phyloP scores from a whole-genome alignment of 1,140 invertebrate species.

The Pteromalus puparum region DNA sequence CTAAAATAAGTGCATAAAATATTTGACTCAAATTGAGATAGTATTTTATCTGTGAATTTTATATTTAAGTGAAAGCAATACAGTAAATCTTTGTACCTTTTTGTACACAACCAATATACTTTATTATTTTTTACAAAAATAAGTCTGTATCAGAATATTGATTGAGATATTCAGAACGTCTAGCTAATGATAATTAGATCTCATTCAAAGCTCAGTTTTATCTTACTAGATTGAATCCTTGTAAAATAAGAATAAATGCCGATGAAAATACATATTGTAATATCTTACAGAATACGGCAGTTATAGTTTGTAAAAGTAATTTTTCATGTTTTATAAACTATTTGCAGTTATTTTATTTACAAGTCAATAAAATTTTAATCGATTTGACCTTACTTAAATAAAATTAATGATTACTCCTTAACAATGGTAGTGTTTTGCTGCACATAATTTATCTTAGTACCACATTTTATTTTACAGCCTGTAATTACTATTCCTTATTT shows the following conservation, averaged over 20 bases:
- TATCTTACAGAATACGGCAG: conserved; percentile 21
- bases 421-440: conserved; percentile 21
- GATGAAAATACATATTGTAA: conserved; percentile 4
- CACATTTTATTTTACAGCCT: conserved; percentile 37
- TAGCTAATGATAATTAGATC: not conserved
- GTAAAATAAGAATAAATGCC: not conserved
- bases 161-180: not conserved
- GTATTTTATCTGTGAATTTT: not conserved
- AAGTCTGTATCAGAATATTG: not conserved
- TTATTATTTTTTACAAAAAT: conserved; percentile 25
- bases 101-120: conserved; percentile 12
- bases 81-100: not conserved
- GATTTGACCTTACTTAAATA: conserved; percentile 21
- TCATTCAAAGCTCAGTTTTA: not conserved
- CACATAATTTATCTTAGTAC: conserved; percentile 10
- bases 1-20: not conserved
- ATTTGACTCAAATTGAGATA: not conserved
- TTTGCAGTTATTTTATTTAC: conserved; percentile 58
- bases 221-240: not conserved
- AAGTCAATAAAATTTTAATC: conserved; percentile 45
- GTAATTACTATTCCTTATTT: conserved; percentile 6
- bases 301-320: conserved; percentile 15
- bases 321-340: not conserved
- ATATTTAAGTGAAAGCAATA: not conserved
- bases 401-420: conserved; percentile 16